Percentiles rank a stretch among this genome's conserved stretches.
Evolutionary conservation across 1,140 invertebrate species (phyloP).

Genomic region (Drosophila varians): DNA sequence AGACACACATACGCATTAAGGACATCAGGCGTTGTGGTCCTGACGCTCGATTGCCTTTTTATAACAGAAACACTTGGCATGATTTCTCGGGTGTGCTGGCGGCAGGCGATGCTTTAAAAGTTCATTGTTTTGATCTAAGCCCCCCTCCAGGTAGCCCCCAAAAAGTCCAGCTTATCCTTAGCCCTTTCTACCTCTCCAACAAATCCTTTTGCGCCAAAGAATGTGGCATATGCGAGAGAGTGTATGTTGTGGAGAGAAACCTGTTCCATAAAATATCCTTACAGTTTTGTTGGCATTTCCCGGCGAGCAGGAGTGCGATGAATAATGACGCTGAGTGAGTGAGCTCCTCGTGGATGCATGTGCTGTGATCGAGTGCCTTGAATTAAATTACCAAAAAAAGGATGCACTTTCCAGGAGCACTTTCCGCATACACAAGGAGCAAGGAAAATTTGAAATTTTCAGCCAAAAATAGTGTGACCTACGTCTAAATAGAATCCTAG

Average conservation of each 20-base stretch:
- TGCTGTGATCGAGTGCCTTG: conserved; percentile 21
- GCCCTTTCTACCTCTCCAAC: neutral
- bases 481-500: too few species aligned
- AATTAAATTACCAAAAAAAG: conserved; percentile 23
- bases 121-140: conserved; percentile 63
- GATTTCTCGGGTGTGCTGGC: conserved; percentile 2
- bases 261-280: neutral
- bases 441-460: neutral
- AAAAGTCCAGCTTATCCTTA: too few species aligned
- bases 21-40: conserved; percentile 24
- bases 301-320: conserved; percentile 8
- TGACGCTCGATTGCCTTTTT: conserved; percentile 74
- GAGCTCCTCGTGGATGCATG: conserved; percentile 28
- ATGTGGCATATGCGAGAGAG: conserved; percentile 48
- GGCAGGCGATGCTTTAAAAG: conserved; percentile 59
- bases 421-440: neutral
- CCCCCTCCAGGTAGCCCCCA: too few species aligned
- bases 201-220: conserved; percentile 17
- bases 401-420: neutral
- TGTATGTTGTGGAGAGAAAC: too few species aligned
- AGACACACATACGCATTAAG: conserved; percentile 38
- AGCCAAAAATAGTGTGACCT: too few species aligned
- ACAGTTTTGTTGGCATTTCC: neutral
- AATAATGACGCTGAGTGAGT: conserved; percentile 35
- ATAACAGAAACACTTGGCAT: conserved; percentile 56